Evolutionary conservation across 2,888 invertebrate genomes (phyloP).

Genomic region (Abscondita cerata): DNA sequence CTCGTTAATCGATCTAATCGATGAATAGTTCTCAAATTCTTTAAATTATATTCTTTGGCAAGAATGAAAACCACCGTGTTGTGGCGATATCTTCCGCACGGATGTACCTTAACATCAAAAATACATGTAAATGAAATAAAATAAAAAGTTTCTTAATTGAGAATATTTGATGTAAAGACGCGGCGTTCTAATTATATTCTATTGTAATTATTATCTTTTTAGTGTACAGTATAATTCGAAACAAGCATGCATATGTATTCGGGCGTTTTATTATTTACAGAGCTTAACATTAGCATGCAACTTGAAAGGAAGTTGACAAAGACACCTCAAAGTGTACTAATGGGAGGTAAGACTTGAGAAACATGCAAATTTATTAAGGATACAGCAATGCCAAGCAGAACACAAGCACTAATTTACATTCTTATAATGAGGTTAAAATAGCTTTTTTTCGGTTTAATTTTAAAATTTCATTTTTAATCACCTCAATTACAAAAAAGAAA

Average conservation of each 20-base stretch:
- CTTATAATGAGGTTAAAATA: no score
- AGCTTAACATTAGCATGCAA: constrained; percentile 27
- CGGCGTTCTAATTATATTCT: no score
- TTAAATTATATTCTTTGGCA: constrained; percentile 93
- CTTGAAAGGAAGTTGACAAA: constrained; percentile 22
- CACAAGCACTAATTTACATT: no score
- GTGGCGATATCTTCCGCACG: constrained; percentile 96
- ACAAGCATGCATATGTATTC: background rate
- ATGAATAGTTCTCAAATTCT: constrained; percentile 93
- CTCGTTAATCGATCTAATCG: constrained; percentile 96
- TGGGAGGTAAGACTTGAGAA: constrained; percentile 20
- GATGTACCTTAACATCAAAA: constrained; percentile 83
- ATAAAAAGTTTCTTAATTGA: no score
- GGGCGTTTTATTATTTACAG: constrained; percentile 20
- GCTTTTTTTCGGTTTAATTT: no score
- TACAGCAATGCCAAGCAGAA: background rate
- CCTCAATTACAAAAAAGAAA: no score
- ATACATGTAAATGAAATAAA: background rate
- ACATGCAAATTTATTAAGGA: constrained; percentile 24
- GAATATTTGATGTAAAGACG: no score
- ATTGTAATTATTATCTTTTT: background rate
- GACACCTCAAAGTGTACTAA: constrained; percentile 28
- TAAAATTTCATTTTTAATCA: no score
- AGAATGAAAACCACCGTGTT: constrained; percentile 97
- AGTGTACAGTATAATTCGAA: background rate